Percentiles rank a stretch among this genome's conserved stretches.
phyloP scores from a whole-genome alignment of 2,888 invertebrate genomes.

The Leptopilina syphax region DNA sequence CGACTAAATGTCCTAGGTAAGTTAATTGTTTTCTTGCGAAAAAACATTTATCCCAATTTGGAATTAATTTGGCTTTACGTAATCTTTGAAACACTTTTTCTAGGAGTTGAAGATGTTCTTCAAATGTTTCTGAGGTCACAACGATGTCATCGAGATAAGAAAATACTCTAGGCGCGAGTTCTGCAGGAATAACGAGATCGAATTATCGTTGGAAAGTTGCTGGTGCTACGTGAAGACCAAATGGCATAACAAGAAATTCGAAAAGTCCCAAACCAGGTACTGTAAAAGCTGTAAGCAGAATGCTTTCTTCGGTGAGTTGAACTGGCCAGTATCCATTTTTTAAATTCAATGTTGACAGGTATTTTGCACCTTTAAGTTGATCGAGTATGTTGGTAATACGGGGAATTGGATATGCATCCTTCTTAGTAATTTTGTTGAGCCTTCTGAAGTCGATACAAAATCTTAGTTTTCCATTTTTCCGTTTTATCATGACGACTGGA shows the following conservation, averaged over 20 bases:
- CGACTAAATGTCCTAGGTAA: slow-evolving; percentile 54
- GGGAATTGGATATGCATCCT: slow-evolving; percentile 46
- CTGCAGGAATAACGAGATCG: slow-evolving; percentile 55
- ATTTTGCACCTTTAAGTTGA: slow-evolving; percentile 11
- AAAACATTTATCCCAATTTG: no score
- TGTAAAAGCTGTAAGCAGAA: no score
- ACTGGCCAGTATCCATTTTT: no score
- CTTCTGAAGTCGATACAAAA: slow-evolving; percentile 44
- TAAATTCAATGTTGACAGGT: no score
- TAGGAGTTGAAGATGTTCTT: background rate
- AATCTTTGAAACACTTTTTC: background rate
- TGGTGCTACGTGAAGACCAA: slow-evolving; percentile 50
- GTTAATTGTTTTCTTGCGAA: slow-evolving; percentile 38
- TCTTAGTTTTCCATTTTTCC: slow-evolving; percentile 39
- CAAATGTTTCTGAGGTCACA: slow-evolving; percentile 47
- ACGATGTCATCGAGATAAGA: slow-evolving; percentile 53
- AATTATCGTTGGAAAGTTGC: slow-evolving; percentile 55
- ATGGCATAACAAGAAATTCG: slow-evolving; percentile 53
- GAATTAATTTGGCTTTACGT: background rate
- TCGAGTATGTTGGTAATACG: slow-evolving; percentile 29
- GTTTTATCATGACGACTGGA: slow-evolving; percentile 6
- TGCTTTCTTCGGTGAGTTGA: no score
- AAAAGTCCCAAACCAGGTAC: slow-evolving; percentile 56
- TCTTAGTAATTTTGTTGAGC: slow-evolving; percentile 5
- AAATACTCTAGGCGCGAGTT: slow-evolving; percentile 48